These are phyloP conservation scores for Triplophysa dalaica DNA, from an alignment of 2,113 vertebrate genomes.

Conservation along the genomic window DNA sequence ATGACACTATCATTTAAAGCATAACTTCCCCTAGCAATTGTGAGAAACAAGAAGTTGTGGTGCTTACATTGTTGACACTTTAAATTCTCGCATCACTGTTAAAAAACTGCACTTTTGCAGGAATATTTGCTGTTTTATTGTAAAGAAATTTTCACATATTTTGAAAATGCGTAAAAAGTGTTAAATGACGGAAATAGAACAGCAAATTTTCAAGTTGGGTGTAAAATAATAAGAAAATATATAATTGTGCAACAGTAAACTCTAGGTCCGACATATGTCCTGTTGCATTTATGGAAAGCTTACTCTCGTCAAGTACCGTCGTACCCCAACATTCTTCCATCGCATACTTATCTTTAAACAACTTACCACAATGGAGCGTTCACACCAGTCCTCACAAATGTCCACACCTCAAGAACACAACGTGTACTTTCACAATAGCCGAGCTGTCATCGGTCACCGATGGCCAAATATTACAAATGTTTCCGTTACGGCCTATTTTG, in stretches of 20 bases:
- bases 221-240: no score
- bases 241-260: constrained; percentile 9
- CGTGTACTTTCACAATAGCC: constrained; percentile 22
- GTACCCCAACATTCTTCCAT: neutral
- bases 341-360: neutral
- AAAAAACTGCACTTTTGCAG: neutral
- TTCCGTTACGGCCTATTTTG: constrained; percentile 45
- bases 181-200: no score
- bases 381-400: neutral
- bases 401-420: constrained; percentile 44
- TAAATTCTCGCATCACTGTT: neutral
- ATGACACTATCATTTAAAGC: no score
- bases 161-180: no score
- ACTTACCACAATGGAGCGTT: neutral
- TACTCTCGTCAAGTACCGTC: constrained; percentile 33
- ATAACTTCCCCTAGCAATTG: no score
- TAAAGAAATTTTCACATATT: no score
- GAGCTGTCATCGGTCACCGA: constrained; percentile 10
- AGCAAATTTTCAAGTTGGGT: no score
- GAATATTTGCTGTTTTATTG: no score
- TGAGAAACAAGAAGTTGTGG: constrained; percentile 3
- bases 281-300: neutral
- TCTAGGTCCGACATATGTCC: neutral
- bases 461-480: constrained; percentile 48
- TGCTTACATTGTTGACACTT: neutral